Conservation (phyloP, 1,140 invertebrate species). For the Drosophila orosa region DNA sequence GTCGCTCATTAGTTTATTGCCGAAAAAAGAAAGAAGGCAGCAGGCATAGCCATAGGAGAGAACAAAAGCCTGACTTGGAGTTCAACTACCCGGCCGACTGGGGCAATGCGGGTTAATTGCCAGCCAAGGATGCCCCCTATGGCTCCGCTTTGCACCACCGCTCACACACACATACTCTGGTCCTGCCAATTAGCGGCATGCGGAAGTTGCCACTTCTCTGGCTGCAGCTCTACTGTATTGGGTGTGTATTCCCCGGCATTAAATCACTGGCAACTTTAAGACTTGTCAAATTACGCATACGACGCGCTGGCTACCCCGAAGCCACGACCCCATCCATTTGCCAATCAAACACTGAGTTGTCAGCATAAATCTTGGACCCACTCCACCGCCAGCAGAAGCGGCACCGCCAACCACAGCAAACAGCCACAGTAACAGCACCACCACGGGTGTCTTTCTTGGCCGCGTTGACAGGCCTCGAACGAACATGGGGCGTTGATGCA, state of each 20-base stretch:
- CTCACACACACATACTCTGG: conserved; percentile 25
- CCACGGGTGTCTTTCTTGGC: conserved; percentile 52
- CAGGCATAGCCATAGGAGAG: conserved; percentile 13
- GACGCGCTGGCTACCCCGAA: conserved; percentile 49
- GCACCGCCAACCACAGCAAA: conserved; percentile 13
- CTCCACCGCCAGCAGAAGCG: conserved; percentile 7
- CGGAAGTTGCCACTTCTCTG: conserved; percentile 67
- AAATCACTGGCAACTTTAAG: conserved; percentile 66
- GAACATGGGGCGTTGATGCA: conserved; percentile 80
- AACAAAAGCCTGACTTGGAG: conserved; percentile 60
- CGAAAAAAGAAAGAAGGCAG: conserved; percentile 65
- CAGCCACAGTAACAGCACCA: conserved; percentile 5
- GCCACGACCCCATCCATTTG: conserved; percentile 64
- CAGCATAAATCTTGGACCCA: conserved; percentile 68
- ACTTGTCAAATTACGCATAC: conserved; percentile 79
- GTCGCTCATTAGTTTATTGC: conserved; percentile 82
- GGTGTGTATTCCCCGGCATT: conserved; percentile 37
- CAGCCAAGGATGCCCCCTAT: conserved; percentile 46
- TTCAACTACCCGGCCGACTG: conserved; percentile 67
- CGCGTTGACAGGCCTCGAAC: conserved; percentile 64
- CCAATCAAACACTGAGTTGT: conserved; percentile 73
- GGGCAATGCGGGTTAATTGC: conserved; percentile 75
- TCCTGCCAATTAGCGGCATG: conserved; percentile 79
- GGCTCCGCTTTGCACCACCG: conserved; percentile 2
- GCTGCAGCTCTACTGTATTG: conserved; percentile 26